Conservation (phyloP, 2,113 vertebrate species). For the Sprattus sprattus region DNA sequence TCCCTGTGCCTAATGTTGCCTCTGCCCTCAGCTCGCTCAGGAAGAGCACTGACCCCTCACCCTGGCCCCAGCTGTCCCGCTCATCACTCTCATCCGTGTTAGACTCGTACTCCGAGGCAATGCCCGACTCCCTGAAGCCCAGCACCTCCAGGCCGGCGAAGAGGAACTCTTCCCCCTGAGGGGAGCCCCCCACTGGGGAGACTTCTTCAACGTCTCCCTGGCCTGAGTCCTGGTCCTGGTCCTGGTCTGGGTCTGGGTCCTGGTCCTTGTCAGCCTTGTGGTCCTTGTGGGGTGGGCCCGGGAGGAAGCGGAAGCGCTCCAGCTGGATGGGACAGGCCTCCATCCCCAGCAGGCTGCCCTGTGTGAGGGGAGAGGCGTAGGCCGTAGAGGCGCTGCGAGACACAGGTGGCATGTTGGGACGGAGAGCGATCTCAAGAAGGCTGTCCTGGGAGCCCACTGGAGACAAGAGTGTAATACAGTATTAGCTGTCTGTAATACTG, state of each 20-base stretch:
- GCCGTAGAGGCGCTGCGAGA: slow-evolving; percentile 76
- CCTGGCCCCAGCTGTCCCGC: slow-evolving; percentile 87
- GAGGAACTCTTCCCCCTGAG: slow-evolving; percentile 70
- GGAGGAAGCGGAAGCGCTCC: slow-evolving; percentile 86
- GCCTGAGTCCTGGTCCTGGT: slow-evolving; percentile 53
- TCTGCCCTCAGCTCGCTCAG: neutral
- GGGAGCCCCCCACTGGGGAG: slow-evolving; percentile 51
- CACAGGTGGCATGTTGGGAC: slow-evolving; percentile 74
- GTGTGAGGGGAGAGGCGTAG: slow-evolving; percentile 65
- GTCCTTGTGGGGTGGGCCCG: slow-evolving; percentile 50
- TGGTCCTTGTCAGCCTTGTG: slow-evolving; percentile 23
- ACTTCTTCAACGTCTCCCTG: slow-evolving; percentile 46
- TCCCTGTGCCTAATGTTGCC: neutral
- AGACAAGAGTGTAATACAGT: slow-evolving; percentile 23
- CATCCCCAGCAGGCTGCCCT: slow-evolving; percentile 78
- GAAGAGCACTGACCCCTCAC: slow-evolving; percentile 59
- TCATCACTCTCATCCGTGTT: slow-evolving; percentile 94
- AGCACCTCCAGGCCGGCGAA: slow-evolving; percentile 86
- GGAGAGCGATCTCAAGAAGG: slow-evolving; percentile 94
- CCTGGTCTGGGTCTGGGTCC: slow-evolving; percentile 58
- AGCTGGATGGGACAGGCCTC: slow-evolving; percentile 80
- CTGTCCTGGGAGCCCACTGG: slow-evolving; percentile 95
- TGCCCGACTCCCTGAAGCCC: slow-evolving; percentile 90
- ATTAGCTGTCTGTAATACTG: too few relatives aligned
- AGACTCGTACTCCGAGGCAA: slow-evolving; percentile 91